These are phyloP conservation scores for Cyprichromis sp. DNA, from an alignment of 2,113 vertebrate genomes.

Conservation along the genomic window DNA sequence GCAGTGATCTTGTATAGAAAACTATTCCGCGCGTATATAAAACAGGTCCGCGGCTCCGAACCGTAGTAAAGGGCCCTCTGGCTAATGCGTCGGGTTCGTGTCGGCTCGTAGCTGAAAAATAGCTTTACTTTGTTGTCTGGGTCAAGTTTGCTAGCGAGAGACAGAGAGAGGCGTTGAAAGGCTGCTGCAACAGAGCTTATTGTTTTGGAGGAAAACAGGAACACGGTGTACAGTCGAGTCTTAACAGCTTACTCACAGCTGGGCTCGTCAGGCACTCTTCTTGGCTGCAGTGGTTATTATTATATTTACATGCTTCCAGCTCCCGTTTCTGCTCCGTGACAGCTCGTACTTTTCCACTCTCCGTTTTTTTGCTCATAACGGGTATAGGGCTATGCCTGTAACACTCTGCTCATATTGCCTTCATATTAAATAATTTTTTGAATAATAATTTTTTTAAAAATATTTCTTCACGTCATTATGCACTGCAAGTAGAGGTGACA, in stretches of 20 bases:
- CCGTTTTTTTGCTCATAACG: too few relatives aligned
- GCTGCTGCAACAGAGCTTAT: accelerated
- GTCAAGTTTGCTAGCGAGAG: background rate
- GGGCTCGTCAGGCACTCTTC: accelerated
- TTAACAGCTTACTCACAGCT: accelerated
- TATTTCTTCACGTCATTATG: accelerated
- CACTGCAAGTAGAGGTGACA: too few relatives aligned
- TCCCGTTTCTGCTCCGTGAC: accelerated
- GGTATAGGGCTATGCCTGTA: too few relatives aligned
- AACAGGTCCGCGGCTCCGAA: accelerated
- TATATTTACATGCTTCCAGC: too few relatives aligned
- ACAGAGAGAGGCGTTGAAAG: too few relatives aligned
- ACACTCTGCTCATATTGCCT: too few relatives aligned
- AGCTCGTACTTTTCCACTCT: too few relatives aligned
- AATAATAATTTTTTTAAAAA: accelerated
- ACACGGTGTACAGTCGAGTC: too few relatives aligned
- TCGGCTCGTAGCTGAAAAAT: background rate
- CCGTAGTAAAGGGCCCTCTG: background rate
- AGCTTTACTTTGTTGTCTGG: background rate
- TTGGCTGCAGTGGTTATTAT: too few relatives aligned
- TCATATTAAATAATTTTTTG: too few relatives aligned
- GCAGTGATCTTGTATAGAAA: accelerated
- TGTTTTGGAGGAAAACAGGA: too few relatives aligned
- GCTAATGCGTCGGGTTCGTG: accelerated
- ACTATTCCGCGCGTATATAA: accelerated